Conservation (phyloP, 2,797 vertebrate species). For the Gephyroberyx darwinii region DNA sequence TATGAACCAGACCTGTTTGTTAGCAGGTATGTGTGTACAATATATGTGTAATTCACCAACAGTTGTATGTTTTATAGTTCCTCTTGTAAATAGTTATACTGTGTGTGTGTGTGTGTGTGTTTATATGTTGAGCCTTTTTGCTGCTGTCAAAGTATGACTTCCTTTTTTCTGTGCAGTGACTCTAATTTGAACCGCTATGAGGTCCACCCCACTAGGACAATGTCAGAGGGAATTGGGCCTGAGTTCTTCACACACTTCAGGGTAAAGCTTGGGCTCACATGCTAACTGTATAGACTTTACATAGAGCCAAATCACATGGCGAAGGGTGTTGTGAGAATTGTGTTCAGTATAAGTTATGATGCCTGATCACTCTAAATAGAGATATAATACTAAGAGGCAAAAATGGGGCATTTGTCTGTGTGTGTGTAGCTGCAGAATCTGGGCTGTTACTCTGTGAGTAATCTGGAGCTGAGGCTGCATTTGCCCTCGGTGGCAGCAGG, state of each 20-base stretch:
- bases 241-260: slow-evolving; percentile 90
- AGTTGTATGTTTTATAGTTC: background rate
- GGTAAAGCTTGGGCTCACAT: slow-evolving; percentile 72
- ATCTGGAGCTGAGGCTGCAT: slow-evolving; percentile 83
- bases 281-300: background rate
- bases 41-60: background rate
- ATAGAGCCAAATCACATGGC: background rate
- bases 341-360: background rate
- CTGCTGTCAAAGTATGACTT: background rate
- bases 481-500: slow-evolving; percentile 86
- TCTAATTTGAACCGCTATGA: slow-evolving; percentile 92
- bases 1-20: slow-evolving; percentile 91
- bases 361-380: background rate
- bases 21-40: slow-evolving; percentile 80
- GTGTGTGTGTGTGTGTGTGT: background rate
- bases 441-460: slow-evolving; percentile 86
- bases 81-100: background rate
- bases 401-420: slow-evolving; percentile 17
- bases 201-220: slow-evolving; percentile 85
- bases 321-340: background rate
- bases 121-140: background rate
- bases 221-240: slow-evolving; percentile 84
- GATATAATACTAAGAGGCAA: background rate
- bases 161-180: slow-evolving; percentile 76
- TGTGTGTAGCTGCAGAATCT: slow-evolving; percentile 88